Conservation (phyloP, 2,888 invertebrate species). For the Lasius platythorax region DNA sequence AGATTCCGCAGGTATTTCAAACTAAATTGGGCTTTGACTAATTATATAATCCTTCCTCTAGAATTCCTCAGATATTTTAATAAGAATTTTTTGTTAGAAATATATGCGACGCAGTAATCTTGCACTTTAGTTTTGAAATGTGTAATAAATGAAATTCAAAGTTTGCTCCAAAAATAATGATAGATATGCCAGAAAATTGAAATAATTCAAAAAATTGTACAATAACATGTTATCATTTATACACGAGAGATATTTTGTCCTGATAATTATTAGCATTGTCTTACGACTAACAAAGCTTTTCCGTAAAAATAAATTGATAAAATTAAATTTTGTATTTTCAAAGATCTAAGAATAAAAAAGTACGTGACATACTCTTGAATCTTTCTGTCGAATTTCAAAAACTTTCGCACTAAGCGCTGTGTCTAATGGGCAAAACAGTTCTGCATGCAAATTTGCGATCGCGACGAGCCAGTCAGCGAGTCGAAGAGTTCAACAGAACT, state of each 20-base stretch:
- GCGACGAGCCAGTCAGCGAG: slow-evolving; percentile 22
- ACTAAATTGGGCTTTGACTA: not conserved
- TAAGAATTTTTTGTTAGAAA: not conserved
- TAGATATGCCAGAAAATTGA: not conserved
- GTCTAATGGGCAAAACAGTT: not conserved
- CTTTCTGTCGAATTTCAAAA: not conserved
- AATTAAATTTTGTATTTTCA: not conserved
- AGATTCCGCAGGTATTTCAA: not conserved
- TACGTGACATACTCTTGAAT: not conserved
- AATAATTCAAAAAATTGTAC: not conserved
- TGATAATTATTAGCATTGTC: not conserved
- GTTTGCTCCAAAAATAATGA: not conserved
- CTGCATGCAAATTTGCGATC: slow-evolving; percentile 15
- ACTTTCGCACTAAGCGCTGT: not conserved
- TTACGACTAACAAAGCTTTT: not conserved
- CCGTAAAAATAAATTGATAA: not conserved
- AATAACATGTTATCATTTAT: not conserved
- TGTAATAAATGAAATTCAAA: not conserved
- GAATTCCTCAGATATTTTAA: not conserved
- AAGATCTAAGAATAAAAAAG: not conserved
- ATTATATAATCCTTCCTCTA: not conserved
- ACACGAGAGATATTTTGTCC: not conserved
- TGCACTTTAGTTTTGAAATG: not conserved
- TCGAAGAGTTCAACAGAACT: slow-evolving; percentile 20
- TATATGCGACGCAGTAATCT: not conserved